Conservation (phyloP, 2,797 vertebrate genomes). For the Eupleurogrammus muticus region DNA sequence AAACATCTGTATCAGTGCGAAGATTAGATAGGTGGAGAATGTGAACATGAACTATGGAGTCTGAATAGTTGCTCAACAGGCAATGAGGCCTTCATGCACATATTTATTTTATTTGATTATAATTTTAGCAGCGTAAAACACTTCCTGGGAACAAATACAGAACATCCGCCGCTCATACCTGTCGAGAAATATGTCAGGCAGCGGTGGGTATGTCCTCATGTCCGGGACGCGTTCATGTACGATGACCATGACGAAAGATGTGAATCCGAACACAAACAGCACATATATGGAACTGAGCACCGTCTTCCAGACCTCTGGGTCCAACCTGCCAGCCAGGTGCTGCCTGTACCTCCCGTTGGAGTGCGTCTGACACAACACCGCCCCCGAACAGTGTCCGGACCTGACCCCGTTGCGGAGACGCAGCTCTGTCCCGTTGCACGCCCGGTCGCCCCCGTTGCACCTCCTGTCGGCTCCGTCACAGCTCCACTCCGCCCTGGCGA, state of each 20-base stretch:
- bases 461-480: slow-evolving; percentile 38
- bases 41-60: slow-evolving; percentile 35
- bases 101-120: not conserved
- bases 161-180: slow-evolving; percentile 80
- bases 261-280: slow-evolving; percentile 94
- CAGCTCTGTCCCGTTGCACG: slow-evolving; percentile 86
- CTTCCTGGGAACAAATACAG: not conserved
- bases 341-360: slow-evolving; percentile 89
- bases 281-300: slow-evolving; percentile 91
- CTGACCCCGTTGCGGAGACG: slow-evolving; percentile 82
- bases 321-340: slow-evolving; percentile 85
- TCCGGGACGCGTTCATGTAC: slow-evolving; percentile 96
- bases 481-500: slow-evolving; percentile 43
- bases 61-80: slow-evolving; percentile 25
- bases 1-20: slow-evolving; percentile 35
- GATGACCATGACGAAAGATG: slow-evolving; percentile 96
- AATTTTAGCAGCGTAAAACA: slow-evolving; percentile 13
- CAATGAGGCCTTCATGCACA: not conserved
- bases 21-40: slow-evolving; percentile 57
- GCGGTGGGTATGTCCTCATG: slow-evolving; percentile 95
- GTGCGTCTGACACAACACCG: slow-evolving; percentile 86
- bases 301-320: slow-evolving; percentile 97
- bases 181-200: slow-evolving; percentile 97
- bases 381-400: slow-evolving; percentile 66
- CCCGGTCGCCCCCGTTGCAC: slow-evolving; percentile 72